phyloP scores from a whole-genome alignment of 2,113 vertebrate genomes.

The Gobius niger region DNA sequence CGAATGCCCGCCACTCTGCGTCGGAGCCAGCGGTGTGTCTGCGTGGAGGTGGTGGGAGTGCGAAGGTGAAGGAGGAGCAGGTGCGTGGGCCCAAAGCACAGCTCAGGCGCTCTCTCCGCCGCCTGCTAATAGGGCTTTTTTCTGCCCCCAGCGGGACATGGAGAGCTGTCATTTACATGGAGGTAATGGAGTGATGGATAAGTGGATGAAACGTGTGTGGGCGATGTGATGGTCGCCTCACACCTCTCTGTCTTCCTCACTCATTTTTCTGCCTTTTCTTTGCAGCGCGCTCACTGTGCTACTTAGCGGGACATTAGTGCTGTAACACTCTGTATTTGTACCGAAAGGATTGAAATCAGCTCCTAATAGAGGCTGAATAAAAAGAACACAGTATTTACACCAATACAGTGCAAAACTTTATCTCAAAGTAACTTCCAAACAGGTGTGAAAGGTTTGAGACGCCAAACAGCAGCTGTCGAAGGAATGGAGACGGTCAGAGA shows the following conservation, averaged over 20 bases:
- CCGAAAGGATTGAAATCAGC: slow-evolving; percentile 1
- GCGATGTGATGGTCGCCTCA: slow-evolving; percentile 64
- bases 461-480: background rate
- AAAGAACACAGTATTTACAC: slow-evolving; percentile 1
- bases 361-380: slow-evolving; percentile 3
- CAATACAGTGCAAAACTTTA: background rate
- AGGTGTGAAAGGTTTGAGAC: background rate
- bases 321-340: slow-evolving; percentile 7
- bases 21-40: slow-evolving; percentile 56
- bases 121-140: slow-evolving; percentile 72
- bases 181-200: slow-evolving; percentile 75
- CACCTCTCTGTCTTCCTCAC: slow-evolving; percentile 55
- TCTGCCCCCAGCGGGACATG: slow-evolving; percentile 70
- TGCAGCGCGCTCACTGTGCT: slow-evolving; percentile 1
- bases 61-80: slow-evolving; percentile 69
- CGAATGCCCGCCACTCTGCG: slow-evolving; percentile 48
- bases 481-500: background rate
- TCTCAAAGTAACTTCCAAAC: background rate
- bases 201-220: slow-evolving; percentile 74
- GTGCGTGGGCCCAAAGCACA: slow-evolving; percentile 68
- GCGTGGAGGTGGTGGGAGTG: slow-evolving; percentile 60
- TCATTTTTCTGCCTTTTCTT: slow-evolving; percentile 45
- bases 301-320: slow-evolving; percentile 13
- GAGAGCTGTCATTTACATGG: slow-evolving; percentile 77
- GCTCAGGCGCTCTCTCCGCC: slow-evolving; percentile 60